Percentiles rank a stretch among this genome's conserved stretches.
Conservation (phyloP, 53 echinoderm and acorn worm species). For the Holothuria leucospilota region DNA sequence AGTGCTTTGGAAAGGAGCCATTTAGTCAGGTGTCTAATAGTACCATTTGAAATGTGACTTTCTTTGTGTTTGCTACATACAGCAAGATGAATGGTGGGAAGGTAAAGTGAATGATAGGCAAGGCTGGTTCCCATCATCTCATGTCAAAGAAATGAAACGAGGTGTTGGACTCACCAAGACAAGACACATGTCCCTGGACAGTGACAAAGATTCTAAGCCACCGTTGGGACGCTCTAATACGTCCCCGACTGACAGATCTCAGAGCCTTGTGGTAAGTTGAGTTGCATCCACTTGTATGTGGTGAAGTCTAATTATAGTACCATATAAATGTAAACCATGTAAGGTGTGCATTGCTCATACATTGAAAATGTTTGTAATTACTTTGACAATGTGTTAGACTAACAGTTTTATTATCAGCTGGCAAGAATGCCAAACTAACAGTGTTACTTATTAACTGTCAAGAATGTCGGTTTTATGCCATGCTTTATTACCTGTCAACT, state of each 20-base stretch:
- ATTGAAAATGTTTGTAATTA: too few species aligned
- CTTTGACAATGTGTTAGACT: too few species aligned
- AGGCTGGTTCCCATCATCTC: constrained; percentile 97
- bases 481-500: too few species aligned
- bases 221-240: constrained; percentile 48
- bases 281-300: not conserved
- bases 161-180: constrained; percentile 18
- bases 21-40: too few species aligned
- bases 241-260: not conserved
- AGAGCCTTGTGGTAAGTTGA: constrained; percentile 10
- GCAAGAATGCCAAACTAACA: too few species aligned
- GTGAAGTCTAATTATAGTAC: too few species aligned
- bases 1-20: too few species aligned
- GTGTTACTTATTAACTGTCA: too few species aligned
- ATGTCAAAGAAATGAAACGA: constrained; percentile 76
- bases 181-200: constrained; percentile 48
- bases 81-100: constrained; percentile 99
- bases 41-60: not conserved
- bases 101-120: constrained; percentile 63
- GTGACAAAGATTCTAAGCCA: constrained; percentile 23
- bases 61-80: not conserved
- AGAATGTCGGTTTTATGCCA: too few species aligned
- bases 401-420: too few species aligned
- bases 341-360: too few species aligned
- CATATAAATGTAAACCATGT: too few species aligned